A percentile compares a stretch with the other conserved stretches of the same genome.
These are phyloP conservation scores for Argya squamiceps DNA, from an alignment of 2,797 vertebrate species.

Conservation along the genomic window DNA sequence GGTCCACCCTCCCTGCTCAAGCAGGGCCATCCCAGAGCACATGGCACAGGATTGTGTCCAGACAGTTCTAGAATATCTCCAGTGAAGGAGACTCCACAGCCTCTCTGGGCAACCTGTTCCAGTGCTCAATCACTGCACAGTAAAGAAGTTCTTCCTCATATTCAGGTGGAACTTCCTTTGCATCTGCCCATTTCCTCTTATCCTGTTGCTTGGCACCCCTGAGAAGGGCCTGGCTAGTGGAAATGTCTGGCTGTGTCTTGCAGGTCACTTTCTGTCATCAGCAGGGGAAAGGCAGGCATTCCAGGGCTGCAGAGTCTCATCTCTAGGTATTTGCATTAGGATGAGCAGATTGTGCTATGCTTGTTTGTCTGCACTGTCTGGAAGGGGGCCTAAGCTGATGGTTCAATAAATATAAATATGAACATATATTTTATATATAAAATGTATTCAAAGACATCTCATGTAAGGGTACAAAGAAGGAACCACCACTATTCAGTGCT, in stretches of 20 bases:
- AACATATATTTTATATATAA: not conserved
- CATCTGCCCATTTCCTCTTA: not conserved
- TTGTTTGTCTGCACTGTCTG: not conserved
- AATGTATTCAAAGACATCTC: not conserved
- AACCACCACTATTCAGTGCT: not conserved
- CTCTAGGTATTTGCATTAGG: not conserved
- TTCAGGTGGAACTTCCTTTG: not conserved
- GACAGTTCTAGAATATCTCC: not conserved
- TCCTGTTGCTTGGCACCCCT: not conserved
- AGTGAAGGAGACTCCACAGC: not conserved
- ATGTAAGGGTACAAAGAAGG: not conserved
- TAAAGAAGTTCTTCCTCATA: not conserved
- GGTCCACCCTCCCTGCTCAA: not conserved
- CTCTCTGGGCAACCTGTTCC: not conserved
- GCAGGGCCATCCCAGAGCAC: not conserved
- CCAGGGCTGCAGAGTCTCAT: not conserved
- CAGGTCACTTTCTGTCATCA: fast-evolving
- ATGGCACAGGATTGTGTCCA: not conserved
- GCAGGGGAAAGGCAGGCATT: not conserved
- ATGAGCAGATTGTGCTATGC: not conserved
- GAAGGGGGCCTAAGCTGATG: not conserved
- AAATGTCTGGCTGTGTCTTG: not conserved
- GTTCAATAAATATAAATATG: not conserved
- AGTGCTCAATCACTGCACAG: not conserved
- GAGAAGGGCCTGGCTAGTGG: not conserved